phyloP scores from a whole-genome alignment of 2,113 vertebrate genomes.

The Trachemys scripta region DNA sequence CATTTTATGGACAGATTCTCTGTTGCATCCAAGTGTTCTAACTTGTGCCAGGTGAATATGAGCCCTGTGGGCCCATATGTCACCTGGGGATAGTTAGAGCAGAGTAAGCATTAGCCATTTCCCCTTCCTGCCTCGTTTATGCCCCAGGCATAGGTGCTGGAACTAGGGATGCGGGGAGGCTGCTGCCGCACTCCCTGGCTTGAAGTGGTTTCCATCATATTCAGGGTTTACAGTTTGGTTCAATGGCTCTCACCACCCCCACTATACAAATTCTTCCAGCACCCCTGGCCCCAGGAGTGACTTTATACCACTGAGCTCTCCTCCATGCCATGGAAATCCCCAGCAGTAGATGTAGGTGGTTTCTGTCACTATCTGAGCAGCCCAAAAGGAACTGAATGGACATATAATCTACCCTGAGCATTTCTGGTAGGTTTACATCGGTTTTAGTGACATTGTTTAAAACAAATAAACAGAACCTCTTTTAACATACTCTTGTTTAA shows the following conservation, averaged over 20 bases:
- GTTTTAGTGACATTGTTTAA: neutral
- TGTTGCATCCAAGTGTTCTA: neutral
- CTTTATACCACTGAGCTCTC: neutral
- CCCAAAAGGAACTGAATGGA: neutral
- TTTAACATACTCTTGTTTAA: neutral
- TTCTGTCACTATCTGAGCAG: neutral
- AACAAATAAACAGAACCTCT: neutral
- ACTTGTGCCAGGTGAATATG: neutral
- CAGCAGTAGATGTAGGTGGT: rapidly evolving
- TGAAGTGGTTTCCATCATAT: too few species aligned
- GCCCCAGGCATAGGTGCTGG: too few species aligned
- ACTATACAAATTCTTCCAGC: too few species aligned
- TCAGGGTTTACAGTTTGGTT: too few species aligned
- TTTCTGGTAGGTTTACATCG: neutral
- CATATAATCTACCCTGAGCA: neutral
- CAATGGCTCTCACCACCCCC: too few species aligned
- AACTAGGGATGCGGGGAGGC: too few species aligned
- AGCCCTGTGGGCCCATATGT: neutral
- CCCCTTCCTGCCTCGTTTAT: neutral
- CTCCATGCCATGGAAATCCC: neutral
- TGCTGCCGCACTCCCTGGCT: too few species aligned
- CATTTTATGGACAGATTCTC: neutral
- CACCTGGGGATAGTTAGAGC: neutral
- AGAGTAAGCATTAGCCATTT: neutral
- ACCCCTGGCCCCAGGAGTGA: neutral